Percentiles rank a stretch among this genome's conserved stretches.
phyloP scores from a whole-genome alignment of 2,113 vertebrate genomes.

The Syngnathus scovelli region DNA sequence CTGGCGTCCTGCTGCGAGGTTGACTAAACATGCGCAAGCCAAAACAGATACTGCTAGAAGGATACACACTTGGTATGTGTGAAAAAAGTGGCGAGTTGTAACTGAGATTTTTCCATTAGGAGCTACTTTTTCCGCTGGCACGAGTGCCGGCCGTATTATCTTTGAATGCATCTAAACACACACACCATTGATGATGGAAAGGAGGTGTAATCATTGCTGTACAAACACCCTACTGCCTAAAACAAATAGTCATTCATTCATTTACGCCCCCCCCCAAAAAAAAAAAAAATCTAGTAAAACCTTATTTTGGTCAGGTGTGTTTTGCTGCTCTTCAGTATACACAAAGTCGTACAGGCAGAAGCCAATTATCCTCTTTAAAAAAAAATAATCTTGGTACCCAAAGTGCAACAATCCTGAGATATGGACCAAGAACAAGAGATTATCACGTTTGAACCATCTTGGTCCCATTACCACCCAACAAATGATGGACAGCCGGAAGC shows the following conservation, averaged over 20 bases:
- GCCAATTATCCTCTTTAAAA: conserved; percentile 42
- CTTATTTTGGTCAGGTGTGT: conserved; percentile 26
- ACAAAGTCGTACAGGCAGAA: conserved; percentile 13
- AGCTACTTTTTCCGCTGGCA: background rate
- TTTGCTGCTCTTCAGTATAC: conserved; percentile 36
- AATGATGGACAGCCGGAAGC: conserved; percentile 31
- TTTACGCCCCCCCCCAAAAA: conserved; percentile 14
- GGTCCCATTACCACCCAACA: conserved; percentile 30
- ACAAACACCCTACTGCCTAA: conserved; percentile 9
- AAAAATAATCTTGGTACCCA: conserved; percentile 43
- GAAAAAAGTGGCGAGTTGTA: background rate
- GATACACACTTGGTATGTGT: background rate
- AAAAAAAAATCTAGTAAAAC: no score
- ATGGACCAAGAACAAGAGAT: conserved; percentile 55
- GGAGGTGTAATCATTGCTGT: background rate
- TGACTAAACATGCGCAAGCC: conserved; percentile 24
- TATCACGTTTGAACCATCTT: conserved; percentile 36
- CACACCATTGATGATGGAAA: background rate
- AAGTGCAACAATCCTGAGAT: conserved; percentile 71
- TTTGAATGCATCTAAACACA: background rate
- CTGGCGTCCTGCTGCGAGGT: conserved; percentile 57
- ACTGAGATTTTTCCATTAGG: background rate
- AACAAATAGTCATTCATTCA: conserved; percentile 43
- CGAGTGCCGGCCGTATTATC: background rate
- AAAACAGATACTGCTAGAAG: conserved; percentile 5